Evolutionary conservation across 2,113 vertebrate genomes (phyloP).

Genomic region (Ceyx margarethae): DNA sequence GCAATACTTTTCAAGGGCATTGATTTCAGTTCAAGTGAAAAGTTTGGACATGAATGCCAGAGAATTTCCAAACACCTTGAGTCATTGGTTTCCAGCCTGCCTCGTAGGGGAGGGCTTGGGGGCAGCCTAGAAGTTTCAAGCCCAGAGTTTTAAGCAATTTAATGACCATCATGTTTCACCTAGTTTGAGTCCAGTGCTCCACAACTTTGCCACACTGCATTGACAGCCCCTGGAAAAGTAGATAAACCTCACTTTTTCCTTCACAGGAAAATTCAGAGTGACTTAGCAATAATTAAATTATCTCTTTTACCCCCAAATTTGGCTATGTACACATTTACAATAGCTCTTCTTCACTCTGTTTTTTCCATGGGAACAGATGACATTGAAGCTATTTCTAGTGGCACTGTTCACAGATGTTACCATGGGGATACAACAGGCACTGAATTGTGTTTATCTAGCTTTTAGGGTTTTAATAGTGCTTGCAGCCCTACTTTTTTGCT

Average conservation of each 20-base stretch:
- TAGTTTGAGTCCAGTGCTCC: background rate
- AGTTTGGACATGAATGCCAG: background rate
- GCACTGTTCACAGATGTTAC: background rate
- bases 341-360: background rate
- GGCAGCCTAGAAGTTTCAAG: background rate
- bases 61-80: background rate
- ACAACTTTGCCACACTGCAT: background rate
- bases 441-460: background rate
- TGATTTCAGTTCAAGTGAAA: background rate
- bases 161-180: background rate
- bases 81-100: background rate
- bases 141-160: background rate
- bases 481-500: background rate
- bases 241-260: background rate
- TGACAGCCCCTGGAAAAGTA: background rate
- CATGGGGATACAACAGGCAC: background rate
- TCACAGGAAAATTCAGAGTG: background rate
- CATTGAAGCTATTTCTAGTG: background rate
- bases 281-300: background rate
- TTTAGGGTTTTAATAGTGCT: background rate
- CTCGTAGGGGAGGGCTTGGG: rapidly evolving
- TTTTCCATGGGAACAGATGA: background rate
- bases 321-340: background rate
- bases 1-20: background rate
- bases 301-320: background rate